Evolutionary conservation across 1,140 invertebrate species (phyloP).

Genomic region (Eurosta solidaginis): DNA sequence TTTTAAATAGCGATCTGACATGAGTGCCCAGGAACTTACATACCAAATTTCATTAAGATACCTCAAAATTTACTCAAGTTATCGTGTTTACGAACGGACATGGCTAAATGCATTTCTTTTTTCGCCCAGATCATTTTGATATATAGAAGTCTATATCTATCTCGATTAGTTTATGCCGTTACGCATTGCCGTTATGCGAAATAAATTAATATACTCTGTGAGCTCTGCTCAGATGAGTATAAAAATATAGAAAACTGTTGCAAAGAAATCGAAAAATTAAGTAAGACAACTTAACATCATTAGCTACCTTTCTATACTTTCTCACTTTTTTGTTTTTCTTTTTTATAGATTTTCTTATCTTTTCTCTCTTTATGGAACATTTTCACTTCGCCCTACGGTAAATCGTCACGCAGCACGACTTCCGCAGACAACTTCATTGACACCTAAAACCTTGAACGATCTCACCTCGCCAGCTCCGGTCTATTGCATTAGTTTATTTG

Average conservation of each 20-base stretch:
- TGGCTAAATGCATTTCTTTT: no score
- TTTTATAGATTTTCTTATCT: neutral
- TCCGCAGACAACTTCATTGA: neutral
- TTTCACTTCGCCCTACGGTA: neutral
- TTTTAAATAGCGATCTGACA: no score
- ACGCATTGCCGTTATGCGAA: no score
- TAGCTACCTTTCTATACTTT: neutral
- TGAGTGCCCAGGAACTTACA: no score
- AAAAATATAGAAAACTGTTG: neutral
- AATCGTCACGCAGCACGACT: neutral
- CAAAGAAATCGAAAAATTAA: constrained; percentile 10
- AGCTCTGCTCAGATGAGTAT: no score
- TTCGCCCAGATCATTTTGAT: no score
- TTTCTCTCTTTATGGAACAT: neutral
- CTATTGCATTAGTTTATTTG: neutral
- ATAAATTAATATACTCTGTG: no score
- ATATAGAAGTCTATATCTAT: no score
- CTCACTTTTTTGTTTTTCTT: neutral
- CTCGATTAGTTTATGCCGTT: no score
- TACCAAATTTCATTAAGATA: no score
- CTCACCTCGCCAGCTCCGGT: neutral
- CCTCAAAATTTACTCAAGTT: no score
- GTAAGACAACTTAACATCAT: neutral
- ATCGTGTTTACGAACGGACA: no score
- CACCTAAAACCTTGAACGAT: constrained; percentile 17